Conservation (phyloP, 2,888 invertebrate species). For the Polietes domitor region DNA sequence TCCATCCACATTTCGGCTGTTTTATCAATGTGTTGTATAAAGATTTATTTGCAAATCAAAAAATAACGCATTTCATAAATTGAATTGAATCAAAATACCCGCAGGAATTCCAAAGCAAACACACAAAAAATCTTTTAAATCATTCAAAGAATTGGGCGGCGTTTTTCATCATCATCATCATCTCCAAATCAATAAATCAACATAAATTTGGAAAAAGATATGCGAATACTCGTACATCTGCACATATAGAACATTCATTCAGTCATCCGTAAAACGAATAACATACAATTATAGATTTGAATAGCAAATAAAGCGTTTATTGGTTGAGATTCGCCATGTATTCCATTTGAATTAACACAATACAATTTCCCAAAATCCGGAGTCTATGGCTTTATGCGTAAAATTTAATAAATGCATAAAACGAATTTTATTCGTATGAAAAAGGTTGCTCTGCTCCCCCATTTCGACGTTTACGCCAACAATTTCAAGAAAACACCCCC, state of each 20-base stretch:
- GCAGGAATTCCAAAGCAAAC: background rate
- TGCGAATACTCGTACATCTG: background rate
- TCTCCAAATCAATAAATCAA: background rate
- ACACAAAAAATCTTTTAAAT: background rate
- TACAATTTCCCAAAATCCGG: background rate
- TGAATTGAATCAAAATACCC: too few species aligned
- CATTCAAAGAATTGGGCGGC: background rate
- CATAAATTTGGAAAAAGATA: background rate
- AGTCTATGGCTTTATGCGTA: background rate
- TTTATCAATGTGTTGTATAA: too few species aligned
- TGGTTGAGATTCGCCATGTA: background rate
- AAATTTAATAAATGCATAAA: conserved; percentile 16
- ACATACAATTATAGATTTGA: conserved; percentile 27
- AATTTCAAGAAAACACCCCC: background rate
- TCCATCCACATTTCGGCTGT: too few species aligned
- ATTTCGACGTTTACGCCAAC: background rate
- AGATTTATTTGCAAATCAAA: too few species aligned
- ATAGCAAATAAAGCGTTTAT: conserved; percentile 16
- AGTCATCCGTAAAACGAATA: background rate
- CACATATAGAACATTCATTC: too few species aligned
- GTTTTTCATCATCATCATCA: background rate
- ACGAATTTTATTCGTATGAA: background rate
- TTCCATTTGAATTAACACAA: conserved; percentile 14
- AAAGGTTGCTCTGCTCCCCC: background rate
- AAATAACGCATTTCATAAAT: too few species aligned